Evolutionary conservation across 2,113 vertebrate genomes (phyloP), one percentile per base, ranked within the genome.

Genomic region (Scophthalmus maximus): DNA sequence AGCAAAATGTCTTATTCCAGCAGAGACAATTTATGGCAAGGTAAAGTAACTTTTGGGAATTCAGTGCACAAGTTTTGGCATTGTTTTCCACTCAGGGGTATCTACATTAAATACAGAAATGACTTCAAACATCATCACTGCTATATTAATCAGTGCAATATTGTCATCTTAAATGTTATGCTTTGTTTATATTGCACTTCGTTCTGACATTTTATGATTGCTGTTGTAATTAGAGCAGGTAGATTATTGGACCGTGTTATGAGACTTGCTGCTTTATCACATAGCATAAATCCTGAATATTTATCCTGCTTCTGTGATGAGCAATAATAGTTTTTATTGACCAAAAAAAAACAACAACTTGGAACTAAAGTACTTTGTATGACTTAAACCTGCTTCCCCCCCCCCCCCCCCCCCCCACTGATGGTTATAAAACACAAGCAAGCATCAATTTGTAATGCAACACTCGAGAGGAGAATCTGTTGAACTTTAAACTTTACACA

Each of bases 171-270:
- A 78, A 82, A 88, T 85, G 86, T 88, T 87, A 86, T 88, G 87
- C 85, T 88, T 88, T 92, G 88, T 91, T 90, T 92, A 87, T 90
- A 91, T 92, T 85, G 87, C 88, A 72, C 89, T 91, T 85, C 83
- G 65, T 89, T 90, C 86, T 85, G 87, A 92, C 83, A 75, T 87
- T 93, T 93, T 93, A 94, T 87, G 89, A 89, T 90, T 88, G 88
- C 84, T 82, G 81, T 91, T 87, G 89, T 93, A 93, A 93, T 93
- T 93, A 93, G 92, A 89, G 88, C 86, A 92, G 88, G 91, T 89
- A 87, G 90, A 91, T 90, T 91, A 92, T 91, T 89, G 86, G 84
- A 91, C 89, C 87, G 84, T 86, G 90, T 94, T 93, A 92, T 93
- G 91, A 91, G 89, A 87, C 85, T 78, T 81, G 88, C 90, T 78